These are phyloP conservation scores for Garrulus glandarius DNA, from an alignment of 2,797 vertebrate species.

Conservation along the genomic window DNA sequence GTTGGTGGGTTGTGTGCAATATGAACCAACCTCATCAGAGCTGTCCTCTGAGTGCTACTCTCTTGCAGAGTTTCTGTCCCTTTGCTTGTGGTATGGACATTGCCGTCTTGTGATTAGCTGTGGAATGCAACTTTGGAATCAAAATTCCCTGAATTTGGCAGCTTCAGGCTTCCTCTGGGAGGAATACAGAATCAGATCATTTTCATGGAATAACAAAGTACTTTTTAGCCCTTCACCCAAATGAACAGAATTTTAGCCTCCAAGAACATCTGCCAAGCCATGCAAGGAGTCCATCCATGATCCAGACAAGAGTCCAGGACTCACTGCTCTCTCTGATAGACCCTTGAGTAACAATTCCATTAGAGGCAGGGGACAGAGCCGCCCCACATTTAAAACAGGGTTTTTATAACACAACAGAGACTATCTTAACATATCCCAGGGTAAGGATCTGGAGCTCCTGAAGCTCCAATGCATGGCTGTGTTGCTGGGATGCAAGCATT, in stretches of 20 bases:
- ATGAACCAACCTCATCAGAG: not conserved
- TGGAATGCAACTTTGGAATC: not conserved
- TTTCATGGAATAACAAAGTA: not conserved
- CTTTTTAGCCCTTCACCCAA: not conserved
- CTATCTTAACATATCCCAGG: not conserved
- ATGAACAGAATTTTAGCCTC: not conserved
- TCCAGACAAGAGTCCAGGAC: not conserved
- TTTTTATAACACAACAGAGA: not conserved
- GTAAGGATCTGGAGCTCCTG: not conserved
- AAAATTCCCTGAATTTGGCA: not conserved
- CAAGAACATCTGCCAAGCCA: not conserved
- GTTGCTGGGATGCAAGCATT: not conserved
- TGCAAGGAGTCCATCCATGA: not conserved
- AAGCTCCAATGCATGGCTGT: not conserved
- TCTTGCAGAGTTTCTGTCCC: not conserved
- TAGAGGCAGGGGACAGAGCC: not conserved
- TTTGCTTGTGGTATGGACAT: not conserved
- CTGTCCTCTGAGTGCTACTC: not conserved
- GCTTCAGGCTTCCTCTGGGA: not conserved
- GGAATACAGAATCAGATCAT: not conserved
- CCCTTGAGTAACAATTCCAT: not conserved
- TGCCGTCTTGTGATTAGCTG: not conserved
- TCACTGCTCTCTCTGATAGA: not conserved
- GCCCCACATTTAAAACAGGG: not conserved
- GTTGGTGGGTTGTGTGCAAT: not conserved